phyloP scores from a whole-genome alignment of 2,797 vertebrate species.

The Masticophis lateralis region DNA sequence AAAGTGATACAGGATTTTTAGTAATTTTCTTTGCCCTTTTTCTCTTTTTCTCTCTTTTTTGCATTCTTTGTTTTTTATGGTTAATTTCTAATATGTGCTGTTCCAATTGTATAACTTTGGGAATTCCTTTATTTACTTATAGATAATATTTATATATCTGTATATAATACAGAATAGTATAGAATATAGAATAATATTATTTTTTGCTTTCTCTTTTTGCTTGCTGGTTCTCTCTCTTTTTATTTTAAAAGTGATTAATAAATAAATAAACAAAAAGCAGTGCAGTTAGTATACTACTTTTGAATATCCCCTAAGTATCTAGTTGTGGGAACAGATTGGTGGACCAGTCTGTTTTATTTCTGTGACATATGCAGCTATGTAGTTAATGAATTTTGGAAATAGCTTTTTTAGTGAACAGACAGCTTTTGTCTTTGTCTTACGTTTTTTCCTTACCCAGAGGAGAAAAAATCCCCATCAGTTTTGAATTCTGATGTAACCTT shows the following conservation, averaged over 20 bases:
- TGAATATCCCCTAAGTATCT: background rate
- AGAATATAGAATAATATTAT: background rate
- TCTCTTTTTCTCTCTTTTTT: background rate
- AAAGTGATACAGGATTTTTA: background rate
- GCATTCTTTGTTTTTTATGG: background rate
- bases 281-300: background rate
- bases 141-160: background rate
- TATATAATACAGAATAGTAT: no score
- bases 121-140: background rate
- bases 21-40: background rate
- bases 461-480: background rate
- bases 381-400: background rate
- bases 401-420: background rate
- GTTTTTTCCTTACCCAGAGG: background rate
- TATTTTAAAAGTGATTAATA: background rate
- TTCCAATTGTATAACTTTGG: background rate
- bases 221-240: background rate
- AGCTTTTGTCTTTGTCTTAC: background rate
- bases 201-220: background rate
- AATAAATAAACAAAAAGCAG: background rate
- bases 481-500: background rate
- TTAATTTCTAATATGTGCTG: background rate
- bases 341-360: background rate
- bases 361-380: background rate
- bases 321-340: background rate